Evolutionary conservation across 1,140 invertebrate genomes (phyloP).

Genomic region (Lepidurus couesii): DNA sequence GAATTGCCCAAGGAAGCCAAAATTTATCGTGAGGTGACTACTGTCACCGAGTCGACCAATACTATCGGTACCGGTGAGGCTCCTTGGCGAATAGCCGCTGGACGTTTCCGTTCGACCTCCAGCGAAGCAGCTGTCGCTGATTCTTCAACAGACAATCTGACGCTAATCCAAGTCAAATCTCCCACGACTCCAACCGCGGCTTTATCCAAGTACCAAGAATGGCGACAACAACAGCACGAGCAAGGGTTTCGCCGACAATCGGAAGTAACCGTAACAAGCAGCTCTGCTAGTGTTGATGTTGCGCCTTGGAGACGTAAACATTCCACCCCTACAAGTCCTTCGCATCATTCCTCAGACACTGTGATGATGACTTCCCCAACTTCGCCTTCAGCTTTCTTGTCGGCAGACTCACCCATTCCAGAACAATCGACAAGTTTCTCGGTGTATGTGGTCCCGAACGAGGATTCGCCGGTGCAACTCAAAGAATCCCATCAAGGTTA

Average conservation of each 20-base stretch:
- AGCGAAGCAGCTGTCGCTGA: slow-evolving; percentile 19
- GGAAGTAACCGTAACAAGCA: neutral
- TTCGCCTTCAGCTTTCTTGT: neutral
- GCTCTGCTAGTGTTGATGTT: neutral
- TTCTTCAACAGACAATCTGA: neutral
- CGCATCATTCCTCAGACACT: neutral
- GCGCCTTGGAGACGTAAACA: neutral
- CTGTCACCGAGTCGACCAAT: neutral
- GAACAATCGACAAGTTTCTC: neutral
- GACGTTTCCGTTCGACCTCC: neutral
- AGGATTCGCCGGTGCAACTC: neutral
- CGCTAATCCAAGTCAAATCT: neutral
- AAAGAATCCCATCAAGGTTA: neutral
- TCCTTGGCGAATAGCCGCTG: slow-evolving; percentile 22
- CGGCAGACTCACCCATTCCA: neutral
- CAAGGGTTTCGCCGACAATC: neutral
- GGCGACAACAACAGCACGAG: slow-evolving; percentile 25
- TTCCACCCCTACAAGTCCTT: neutral
- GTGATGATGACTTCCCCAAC: neutral
- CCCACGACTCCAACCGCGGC: slow-evolving; percentile 30
- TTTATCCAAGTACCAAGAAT: slow-evolving; percentile 33
- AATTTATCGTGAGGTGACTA: neutral
- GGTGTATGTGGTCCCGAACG: neutral
- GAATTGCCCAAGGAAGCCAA: neutral
- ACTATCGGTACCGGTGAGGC: neutral